Percentiles rank a stretch among this genome's conserved stretches.
Conservation (phyloP, 2,113 vertebrate species). For the Gallinago jamesoni region DNA sequence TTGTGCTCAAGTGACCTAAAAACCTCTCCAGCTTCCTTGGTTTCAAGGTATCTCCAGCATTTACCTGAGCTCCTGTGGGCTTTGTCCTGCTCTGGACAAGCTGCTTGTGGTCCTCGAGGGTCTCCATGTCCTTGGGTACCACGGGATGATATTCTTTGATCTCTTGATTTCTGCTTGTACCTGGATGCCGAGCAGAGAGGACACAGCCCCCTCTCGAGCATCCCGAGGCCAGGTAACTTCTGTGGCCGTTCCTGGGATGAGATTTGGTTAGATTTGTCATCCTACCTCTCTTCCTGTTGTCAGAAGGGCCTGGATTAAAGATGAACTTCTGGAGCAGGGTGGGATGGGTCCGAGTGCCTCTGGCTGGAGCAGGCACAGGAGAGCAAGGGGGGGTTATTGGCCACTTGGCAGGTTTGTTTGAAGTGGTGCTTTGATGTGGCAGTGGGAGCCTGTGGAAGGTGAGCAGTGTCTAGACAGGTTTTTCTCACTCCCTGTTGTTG, state of each 20-base stretch:
- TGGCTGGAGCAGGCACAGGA: not conserved
- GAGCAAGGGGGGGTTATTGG: not conserved
- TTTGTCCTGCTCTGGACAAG: not conserved
- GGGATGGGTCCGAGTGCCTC: not conserved
- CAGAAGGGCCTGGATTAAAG: not conserved
- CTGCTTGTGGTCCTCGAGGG: not conserved
- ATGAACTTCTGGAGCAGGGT: not conserved
- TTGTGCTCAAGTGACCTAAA: not conserved
- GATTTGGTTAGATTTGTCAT: not conserved
- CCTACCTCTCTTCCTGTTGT: not conserved
- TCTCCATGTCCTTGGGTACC: not conserved
- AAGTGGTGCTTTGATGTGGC: constrained; percentile 33
- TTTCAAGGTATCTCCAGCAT: not conserved
- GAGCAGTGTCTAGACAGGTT: not conserved
- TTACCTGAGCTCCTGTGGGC: not conserved
- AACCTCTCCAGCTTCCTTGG: not conserved
- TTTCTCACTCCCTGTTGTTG: constrained; percentile 26
- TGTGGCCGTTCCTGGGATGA: not conserved
- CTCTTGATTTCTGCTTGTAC: not conserved
- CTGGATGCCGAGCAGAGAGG: not conserved
- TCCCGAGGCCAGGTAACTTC: not conserved
- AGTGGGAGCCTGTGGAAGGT: not conserved
- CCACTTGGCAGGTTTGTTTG: not conserved
- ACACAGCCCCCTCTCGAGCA: fast-evolving
- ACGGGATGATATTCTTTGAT: not conserved